Evolutionary conservation across 2,888 invertebrate genomes (phyloP).

Genomic region (Metellina segmentata): DNA sequence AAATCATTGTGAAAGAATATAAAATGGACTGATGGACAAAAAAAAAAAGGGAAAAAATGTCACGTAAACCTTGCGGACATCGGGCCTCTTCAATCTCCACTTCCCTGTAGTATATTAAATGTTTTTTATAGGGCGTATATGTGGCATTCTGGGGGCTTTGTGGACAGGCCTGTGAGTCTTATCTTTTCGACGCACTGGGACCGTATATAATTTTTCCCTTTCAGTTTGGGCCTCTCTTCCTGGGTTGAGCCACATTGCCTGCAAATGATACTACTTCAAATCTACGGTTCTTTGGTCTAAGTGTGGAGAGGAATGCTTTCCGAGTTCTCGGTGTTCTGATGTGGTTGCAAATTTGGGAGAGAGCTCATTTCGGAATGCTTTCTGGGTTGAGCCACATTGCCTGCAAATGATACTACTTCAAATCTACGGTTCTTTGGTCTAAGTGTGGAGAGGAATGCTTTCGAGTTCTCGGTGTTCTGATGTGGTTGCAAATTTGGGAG

Average conservation of each 20-base stretch:
- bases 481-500: too few relatives aligned
- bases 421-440: too few relatives aligned
- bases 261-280: background rate
- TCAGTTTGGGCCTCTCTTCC: background rate
- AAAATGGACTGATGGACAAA: constrained; percentile 2
- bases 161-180: constrained; percentile 6
- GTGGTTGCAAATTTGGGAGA: too few relatives aligned
- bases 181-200: background rate
- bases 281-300: too few relatives aligned
- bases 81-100: constrained; percentile 1
- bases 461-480: too few relatives aligned
- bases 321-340: too few relatives aligned
- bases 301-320: too few relatives aligned
- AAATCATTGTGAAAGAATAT: constrained; percentile 48
- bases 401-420: background rate
- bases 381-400: background rate
- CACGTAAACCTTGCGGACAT: constrained; percentile 45
- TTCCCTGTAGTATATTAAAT: constrained; percentile 53
- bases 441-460: too few relatives aligned
- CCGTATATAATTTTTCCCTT: background rate
- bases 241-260: background rate
- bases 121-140: constrained; percentile 40
- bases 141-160: constrained; percentile 20
- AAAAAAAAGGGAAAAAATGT: constrained; percentile 56
- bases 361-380: too few relatives aligned